A percentile compares a stretch with the other conserved stretches of the same genome.
These are phyloP conservation scores for Drosophila chauvacae DNA, from an alignment of 1,140 invertebrate species.

Conservation along the genomic window DNA sequence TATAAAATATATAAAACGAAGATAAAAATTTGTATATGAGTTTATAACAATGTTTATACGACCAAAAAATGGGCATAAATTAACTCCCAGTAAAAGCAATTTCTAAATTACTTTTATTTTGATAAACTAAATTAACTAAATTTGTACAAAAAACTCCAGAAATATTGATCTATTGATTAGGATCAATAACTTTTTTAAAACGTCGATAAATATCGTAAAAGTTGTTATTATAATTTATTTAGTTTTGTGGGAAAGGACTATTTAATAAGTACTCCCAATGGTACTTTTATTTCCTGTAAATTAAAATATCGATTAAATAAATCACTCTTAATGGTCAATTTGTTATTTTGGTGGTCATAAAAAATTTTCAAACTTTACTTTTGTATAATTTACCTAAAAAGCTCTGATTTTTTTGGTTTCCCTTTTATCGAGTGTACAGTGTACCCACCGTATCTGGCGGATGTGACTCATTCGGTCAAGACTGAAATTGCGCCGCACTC, in stretches of 20 bases:
- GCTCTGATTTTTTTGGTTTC: not conserved
- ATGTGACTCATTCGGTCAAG: constrained; percentile 73
- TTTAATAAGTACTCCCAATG: too few species aligned
- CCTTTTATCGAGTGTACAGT: not conserved
- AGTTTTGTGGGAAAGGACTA: too few species aligned
- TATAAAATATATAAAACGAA: not conserved
- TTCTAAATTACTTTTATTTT: not conserved
- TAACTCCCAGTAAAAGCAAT: not conserved
- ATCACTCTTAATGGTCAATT: not conserved
- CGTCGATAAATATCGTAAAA: not conserved
- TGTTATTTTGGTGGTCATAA: not conserved
- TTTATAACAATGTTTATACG: too few species aligned
- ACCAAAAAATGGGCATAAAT: too few species aligned
- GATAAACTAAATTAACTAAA: not conserved
- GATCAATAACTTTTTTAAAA: not conserved
- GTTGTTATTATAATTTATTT: too few species aligned
- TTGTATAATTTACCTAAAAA: not conserved
- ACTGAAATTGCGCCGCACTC: constrained; percentile 57
- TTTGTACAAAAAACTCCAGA: too few species aligned
- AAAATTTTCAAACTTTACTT: too few species aligned
- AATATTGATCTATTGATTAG: not conserved
- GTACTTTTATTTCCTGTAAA: not conserved
- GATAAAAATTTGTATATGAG: not conserved
- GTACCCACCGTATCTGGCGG: constrained; percentile 53
- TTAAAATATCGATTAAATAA: not conserved